Percentiles rank a stretch among this genome's conserved stretches.
Evolutionary conservation across 23 tunicate species (phyloP).

Genomic region (Trididemnum clinides): DNA sequence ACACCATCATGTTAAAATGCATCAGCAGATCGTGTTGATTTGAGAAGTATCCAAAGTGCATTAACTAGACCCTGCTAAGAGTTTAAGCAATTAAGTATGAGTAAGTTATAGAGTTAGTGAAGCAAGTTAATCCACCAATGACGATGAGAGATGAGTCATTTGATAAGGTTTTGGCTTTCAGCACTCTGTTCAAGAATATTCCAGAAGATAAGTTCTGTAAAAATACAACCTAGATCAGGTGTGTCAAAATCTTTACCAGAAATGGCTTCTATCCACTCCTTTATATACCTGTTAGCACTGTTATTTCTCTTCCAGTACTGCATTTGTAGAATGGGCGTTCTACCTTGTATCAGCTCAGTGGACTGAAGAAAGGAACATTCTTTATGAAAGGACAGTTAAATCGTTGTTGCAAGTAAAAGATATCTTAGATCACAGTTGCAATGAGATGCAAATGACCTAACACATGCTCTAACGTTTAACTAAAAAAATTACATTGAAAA

Average conservation of each 20-base stretch:
- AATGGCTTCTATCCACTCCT: background rate
- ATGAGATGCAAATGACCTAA: too few relatives aligned
- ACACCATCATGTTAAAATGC: background rate
- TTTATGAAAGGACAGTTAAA: too few relatives aligned
- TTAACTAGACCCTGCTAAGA: background rate
- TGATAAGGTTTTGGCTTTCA: background rate
- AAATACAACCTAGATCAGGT: background rate
- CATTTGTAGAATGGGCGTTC: too few relatives aligned
- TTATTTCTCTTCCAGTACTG: background rate
- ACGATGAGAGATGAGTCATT: background rate
- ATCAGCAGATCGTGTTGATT: too few relatives aligned
- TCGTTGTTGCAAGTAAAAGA: too few relatives aligned
- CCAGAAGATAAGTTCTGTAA: background rate
- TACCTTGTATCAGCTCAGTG: too few relatives aligned
- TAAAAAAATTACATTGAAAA: too few relatives aligned
- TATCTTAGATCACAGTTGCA: too few relatives aligned
- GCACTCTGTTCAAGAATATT: background rate
- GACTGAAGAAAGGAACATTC: too few relatives aligned
- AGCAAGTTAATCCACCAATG: background rate
- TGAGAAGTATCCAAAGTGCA: background rate
- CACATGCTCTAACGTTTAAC: too few relatives aligned
- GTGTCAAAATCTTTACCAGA: background rate
- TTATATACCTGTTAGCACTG: background rate
- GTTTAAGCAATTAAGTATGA: background rate
- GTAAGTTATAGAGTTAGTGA: background rate